These are phyloP conservation scores for Drosophila sulfurigaster DNA, from an alignment of 1,140 invertebrate genomes.

Conservation along the genomic window DNA sequence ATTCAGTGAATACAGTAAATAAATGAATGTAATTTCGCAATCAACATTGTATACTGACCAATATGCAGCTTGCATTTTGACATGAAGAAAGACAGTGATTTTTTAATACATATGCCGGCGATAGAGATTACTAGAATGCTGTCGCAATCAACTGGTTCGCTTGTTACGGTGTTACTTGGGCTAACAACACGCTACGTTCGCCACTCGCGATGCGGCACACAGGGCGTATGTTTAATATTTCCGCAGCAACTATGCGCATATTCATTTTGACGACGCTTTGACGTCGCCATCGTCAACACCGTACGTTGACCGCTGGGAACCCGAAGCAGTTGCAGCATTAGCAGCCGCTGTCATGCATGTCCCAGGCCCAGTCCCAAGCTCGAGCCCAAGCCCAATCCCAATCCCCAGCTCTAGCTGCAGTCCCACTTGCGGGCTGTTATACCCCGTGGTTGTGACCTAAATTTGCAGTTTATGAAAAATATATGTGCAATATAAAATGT, in stretches of 20 bases:
- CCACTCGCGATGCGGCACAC: conserved; percentile 58
- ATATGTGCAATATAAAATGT: conserved; percentile 73
- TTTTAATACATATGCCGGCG: not conserved
- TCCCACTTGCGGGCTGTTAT: conserved; percentile 35
- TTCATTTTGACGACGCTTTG: conserved; percentile 74
- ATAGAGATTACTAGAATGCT: not conserved
- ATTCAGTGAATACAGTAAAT: too few relatives aligned
- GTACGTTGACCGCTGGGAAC: conserved; percentile 75
- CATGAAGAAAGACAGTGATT: too few relatives aligned
- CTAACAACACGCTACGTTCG: conserved; percentile 27
- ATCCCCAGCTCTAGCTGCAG: conserved; percentile 1
- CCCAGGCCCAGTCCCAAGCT: conserved; percentile 18
- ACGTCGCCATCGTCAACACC: conserved; percentile 55
- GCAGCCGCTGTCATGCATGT: conserved; percentile 54
- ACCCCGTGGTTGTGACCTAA: conserved; percentile 74
- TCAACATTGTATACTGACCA: too few relatives aligned
- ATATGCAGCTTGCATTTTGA: too few relatives aligned
- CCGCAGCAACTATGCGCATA: conserved; percentile 78
- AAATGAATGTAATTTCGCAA: too few relatives aligned
- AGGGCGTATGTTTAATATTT: conserved; percentile 80
- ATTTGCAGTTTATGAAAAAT: conserved; percentile 80
- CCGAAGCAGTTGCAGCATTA: conserved; percentile 62
- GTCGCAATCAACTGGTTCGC: conserved; percentile 8
- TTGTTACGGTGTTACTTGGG: conserved; percentile 44
- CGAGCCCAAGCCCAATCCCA: conserved; percentile 4